phyloP scores from a whole-genome alignment of 2,113 vertebrate genomes.

The Gyps fulvus region DNA sequence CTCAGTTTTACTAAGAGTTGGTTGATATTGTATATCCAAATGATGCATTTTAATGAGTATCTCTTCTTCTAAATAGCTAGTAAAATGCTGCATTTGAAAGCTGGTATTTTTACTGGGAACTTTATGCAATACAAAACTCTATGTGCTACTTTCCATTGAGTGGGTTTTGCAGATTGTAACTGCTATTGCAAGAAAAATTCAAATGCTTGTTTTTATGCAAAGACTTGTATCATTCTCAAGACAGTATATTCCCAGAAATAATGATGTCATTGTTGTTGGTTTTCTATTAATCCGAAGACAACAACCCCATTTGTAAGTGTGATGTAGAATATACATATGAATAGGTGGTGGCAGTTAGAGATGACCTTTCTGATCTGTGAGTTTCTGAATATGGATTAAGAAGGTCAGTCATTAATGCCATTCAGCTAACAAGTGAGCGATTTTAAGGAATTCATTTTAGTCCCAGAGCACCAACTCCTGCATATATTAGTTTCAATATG shows the following conservation, averaged over 20 bases:
- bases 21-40: neutral
- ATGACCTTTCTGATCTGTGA: conserved; percentile 39
- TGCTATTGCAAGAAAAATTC: neutral
- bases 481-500: conserved; percentile 51
- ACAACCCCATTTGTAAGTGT: conserved; percentile 13
- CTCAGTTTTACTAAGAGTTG: neutral
- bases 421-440: neutral
- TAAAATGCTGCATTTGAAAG: neutral
- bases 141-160: neutral
- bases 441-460: conserved; percentile 49
- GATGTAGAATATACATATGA: conserved; percentile 32
- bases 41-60: neutral
- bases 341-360: neutral
- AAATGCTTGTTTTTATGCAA: neutral
- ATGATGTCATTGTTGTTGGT: neutral
- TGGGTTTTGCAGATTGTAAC: neutral
- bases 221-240: neutral
- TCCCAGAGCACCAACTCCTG: conserved; percentile 10
- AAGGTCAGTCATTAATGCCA: conserved; percentile 14
- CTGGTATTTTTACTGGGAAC: neutral
- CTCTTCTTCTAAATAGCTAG: neutral
- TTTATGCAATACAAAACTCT: neutral
- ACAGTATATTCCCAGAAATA: neutral
- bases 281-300: conserved; percentile 32
- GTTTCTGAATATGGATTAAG: conserved; percentile 37